Conservation (phyloP, 2,113 vertebrate species). For the Saguinus midas region DNA sequence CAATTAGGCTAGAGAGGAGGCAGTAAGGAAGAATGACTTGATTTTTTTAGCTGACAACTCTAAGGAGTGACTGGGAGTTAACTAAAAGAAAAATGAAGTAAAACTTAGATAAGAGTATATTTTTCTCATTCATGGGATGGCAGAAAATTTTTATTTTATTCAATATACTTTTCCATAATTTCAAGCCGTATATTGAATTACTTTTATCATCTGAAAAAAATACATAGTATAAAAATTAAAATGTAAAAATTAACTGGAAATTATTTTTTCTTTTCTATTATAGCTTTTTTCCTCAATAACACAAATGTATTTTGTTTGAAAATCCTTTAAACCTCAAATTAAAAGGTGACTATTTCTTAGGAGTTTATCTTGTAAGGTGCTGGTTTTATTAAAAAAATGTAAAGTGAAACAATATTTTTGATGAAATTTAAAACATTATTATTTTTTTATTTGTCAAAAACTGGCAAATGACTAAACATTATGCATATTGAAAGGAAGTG, state of each 20-base stretch:
- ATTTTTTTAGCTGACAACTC: not conserved
- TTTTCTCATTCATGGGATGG: not conserved
- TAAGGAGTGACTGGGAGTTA: not conserved
- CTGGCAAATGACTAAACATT: constrained; percentile 6
- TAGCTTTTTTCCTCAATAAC: constrained; percentile 2
- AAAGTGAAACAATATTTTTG: constrained; percentile 23
- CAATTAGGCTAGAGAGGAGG: not conserved
- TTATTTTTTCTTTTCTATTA: not conserved
- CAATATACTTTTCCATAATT: not conserved
- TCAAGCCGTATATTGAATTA: not conserved
- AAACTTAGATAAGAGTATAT: not conserved
- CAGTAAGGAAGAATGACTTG: not conserved
- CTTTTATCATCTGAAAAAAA: constrained; percentile 15
- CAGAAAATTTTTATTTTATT: constrained; percentile 30
- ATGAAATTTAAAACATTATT: constrained; percentile 61
- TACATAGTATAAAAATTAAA: constrained; percentile 6
- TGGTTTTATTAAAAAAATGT: constrained; percentile 54
- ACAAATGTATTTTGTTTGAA: not conserved
- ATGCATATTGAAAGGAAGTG: not conserved
- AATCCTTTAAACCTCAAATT: not conserved
- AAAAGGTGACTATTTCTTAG: constrained; percentile 42
- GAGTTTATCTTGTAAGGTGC: constrained; percentile 50
- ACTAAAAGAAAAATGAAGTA: not conserved
- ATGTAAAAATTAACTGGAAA: not conserved
- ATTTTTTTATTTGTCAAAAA: constrained; percentile 59